A percentile compares a stretch with the other conserved stretches of the same genome.
phyloP scores from a whole-genome alignment of 2,888 invertebrate species.

The Pseudococcus viburni region DNA sequence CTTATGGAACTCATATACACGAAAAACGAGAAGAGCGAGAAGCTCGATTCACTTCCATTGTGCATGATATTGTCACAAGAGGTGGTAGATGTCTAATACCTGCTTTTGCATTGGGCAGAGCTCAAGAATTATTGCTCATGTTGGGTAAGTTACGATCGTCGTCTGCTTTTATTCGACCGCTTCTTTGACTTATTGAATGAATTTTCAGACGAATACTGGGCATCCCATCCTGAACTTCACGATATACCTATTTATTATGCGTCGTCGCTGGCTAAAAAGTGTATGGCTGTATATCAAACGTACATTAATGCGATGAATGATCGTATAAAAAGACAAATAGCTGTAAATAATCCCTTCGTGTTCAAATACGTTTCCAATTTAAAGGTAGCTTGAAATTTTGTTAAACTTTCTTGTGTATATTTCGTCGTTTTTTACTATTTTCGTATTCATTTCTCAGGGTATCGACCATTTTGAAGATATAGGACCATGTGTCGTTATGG shows the following conservation, averaged over 20 bases:
- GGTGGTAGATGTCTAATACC: slow-evolving; percentile 99
- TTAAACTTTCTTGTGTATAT: not conserved
- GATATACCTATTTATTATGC: slow-evolving; percentile 99
- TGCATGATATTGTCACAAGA: slow-evolving; percentile 95
- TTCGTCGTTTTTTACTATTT: not conserved
- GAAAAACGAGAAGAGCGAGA: slow-evolving; percentile 98
- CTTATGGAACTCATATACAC: slow-evolving; percentile 99
- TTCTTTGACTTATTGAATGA: not conserved
- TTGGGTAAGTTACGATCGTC: slow-evolving; percentile 74
- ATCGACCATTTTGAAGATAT: slow-evolving; percentile 99
- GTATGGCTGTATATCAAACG: slow-evolving; percentile 99
- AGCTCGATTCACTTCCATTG: slow-evolving; percentile 89
- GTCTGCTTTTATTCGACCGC: not conserved
- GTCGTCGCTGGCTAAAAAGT: slow-evolving; percentile 98
- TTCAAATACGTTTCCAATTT: slow-evolving; percentile 97
- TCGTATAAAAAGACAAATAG: slow-evolving; percentile 94
- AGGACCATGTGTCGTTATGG: slow-evolving; percentile 99
- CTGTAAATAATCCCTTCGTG: slow-evolving; percentile 98
- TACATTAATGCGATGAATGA: slow-evolving; percentile 99
- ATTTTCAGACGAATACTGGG: slow-evolving; percentile 94
- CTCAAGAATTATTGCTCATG: slow-evolving; percentile 95
- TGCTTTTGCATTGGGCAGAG: slow-evolving; percentile 97
- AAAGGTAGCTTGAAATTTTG: slow-evolving; percentile 75
- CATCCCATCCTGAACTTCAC: slow-evolving; percentile 95
- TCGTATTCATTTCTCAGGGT: slow-evolving; percentile 75